phyloP scores from a whole-genome alignment of 2,113 vertebrate genomes.

The Jaculus jaculus region DNA sequence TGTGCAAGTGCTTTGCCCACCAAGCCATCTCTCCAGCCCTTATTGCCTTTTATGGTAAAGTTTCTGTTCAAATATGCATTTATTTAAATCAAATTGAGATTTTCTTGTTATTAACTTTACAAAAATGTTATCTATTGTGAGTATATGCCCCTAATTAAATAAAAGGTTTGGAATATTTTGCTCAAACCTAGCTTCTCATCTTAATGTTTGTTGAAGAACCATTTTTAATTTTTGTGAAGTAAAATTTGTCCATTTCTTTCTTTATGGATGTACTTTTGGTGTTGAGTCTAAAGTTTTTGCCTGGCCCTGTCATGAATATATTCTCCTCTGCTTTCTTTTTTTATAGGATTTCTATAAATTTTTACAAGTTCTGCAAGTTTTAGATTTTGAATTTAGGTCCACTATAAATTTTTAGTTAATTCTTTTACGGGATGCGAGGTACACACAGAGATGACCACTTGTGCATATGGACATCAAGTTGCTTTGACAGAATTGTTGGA shows the following conservation, averaged over 20 bases:
- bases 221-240: not conserved
- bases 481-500: not conserved
- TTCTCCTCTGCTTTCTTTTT: not conserved
- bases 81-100: not conserved
- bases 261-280: not conserved
- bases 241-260: not conserved
- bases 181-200: not conserved
- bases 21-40: too few relatives aligned
- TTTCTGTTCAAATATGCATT: not conserved
- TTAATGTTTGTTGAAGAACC: not conserved
- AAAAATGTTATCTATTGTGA: not conserved
- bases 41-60: not conserved
- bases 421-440: not conserved
- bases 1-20: too few relatives aligned
- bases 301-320: not conserved
- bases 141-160: not conserved
- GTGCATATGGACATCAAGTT: not conserved
- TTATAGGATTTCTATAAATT: not conserved
- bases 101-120: constrained; percentile 15
- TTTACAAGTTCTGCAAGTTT: not conserved
- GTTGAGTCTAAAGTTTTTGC: not conserved
- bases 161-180: not conserved
- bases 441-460: not conserved
- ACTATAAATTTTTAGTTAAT: not conserved
- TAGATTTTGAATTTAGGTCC: constrained; percentile 1